A percentile compares a stretch with the other conserved stretches of the same genome.
phyloP scores from a whole-genome alignment of 2,797 vertebrate genomes.

The Betta splendens region DNA sequence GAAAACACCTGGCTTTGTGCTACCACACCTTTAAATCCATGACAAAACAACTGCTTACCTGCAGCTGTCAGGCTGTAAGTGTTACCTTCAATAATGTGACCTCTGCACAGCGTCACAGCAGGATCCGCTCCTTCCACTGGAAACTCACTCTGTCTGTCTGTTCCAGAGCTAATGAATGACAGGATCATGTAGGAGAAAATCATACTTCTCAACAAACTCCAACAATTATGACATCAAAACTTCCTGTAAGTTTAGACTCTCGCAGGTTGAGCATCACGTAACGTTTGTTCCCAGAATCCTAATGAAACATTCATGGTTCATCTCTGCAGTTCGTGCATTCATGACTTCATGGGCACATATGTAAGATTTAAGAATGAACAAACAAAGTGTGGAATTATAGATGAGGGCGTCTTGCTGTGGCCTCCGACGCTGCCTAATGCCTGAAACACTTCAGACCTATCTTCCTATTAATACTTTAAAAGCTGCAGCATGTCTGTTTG shows the following conservation, averaged over 20 bases:
- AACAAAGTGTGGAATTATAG: conserved; percentile 13
- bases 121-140: too few species aligned
- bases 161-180: too few species aligned
- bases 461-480: conserved; percentile 34
- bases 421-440: conserved; percentile 1
- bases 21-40: not conserved
- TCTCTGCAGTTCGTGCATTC: not conserved
- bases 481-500: not conserved
- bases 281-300: conserved; percentile 14
- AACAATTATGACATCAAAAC: too few species aligned
- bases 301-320: conserved; percentile 34
- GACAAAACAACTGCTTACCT: not conserved
- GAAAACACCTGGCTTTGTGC: not conserved
- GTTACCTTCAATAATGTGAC: not conserved
- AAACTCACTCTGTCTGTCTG: too few species aligned
- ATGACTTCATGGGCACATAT: conserved; percentile 30
- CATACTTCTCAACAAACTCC: too few species aligned
- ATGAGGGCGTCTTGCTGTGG: conserved; percentile 24
- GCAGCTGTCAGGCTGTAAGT: not conserved
- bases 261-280: not conserved
- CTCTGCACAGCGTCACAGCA: not conserved
- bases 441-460: conserved; percentile 10
- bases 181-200: too few species aligned
- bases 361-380: conserved; percentile 39
- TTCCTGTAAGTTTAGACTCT: not conserved